Percentiles rank a stretch among this genome's conserved stretches.
Evolutionary conservation across 1,140 invertebrate genomes (phyloP).

Genomic region (Apis florea): DNA sequence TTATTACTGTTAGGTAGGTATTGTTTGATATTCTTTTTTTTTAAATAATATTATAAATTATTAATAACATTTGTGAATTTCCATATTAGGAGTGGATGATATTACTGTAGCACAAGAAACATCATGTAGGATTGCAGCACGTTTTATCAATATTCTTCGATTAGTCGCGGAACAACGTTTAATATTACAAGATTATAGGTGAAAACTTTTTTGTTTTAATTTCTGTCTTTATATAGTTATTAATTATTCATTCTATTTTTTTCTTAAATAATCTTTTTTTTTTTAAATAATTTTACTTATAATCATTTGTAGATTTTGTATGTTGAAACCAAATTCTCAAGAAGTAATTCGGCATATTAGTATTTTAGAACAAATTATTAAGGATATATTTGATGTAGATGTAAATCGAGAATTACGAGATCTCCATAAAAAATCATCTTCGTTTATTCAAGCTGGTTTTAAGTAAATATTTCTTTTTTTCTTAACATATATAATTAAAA

Average conservation of each 20-base stretch:
- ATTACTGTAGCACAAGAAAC: constrained; percentile 60
- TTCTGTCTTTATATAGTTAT: background rate
- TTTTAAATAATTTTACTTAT: background rate
- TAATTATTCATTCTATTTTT: background rate
- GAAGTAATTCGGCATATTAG: constrained; percentile 77
- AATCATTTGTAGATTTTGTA: constrained; percentile 64
- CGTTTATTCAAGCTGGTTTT: constrained; percentile 77
- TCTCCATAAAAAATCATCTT: constrained; percentile 79
- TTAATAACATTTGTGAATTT: background rate
- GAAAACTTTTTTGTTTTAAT: background rate
- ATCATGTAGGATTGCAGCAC: constrained; percentile 65
- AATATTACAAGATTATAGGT: constrained; percentile 71
- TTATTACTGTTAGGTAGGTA: constrained; percentile 71
- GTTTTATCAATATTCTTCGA: constrained; percentile 71
- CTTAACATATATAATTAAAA: background rate
- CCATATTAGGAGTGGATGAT: constrained; percentile 64
- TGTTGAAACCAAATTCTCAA: constrained; percentile 69
- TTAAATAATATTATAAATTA: background rate
- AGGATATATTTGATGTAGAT: constrained; percentile 79
- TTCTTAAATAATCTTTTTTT: background rate
- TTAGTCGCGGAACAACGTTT: constrained; percentile 69
- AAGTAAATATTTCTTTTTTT: constrained; percentile 67
- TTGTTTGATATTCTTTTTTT: background rate
- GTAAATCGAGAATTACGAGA: constrained; percentile 79
- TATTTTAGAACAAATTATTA: constrained; percentile 80